phyloP scores from a whole-genome alignment of 2,113 vertebrate species.

The Hypomesus transpacificus region DNA sequence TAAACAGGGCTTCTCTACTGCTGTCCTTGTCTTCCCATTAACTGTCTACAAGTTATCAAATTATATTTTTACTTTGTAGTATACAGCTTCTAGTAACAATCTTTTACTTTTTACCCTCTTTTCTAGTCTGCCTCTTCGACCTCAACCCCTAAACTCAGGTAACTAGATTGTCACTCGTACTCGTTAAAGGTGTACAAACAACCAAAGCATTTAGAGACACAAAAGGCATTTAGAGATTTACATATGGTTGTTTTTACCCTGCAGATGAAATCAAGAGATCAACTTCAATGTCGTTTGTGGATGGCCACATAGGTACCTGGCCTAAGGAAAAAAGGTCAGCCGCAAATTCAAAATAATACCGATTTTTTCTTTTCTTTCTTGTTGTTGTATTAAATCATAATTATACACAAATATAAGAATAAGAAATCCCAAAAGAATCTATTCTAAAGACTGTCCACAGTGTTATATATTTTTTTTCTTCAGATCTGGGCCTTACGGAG shows the following conservation, averaged over 20 bases:
- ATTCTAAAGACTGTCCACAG: neutral
- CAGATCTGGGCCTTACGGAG: slow-evolving; percentile 90
- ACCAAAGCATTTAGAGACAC: neutral
- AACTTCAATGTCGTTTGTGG: slow-evolving; percentile 95
- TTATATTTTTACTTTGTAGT: no score
- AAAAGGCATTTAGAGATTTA: neutral
- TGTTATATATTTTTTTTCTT: no score
- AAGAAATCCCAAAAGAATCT: neutral
- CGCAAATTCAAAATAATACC: neutral
- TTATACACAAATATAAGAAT: no score
- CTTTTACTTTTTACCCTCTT: slow-evolving; percentile 7
- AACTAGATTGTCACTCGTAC: neutral
- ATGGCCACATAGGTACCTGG: slow-evolving; percentile 94
- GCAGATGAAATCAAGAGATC: slow-evolving; percentile 91
- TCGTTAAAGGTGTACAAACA: no score
- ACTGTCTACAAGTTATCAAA: no score
- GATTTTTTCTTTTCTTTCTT: no score
- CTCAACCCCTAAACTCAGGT: slow-evolving; percentile 70
- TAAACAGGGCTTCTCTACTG: no score
- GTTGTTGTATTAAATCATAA: no score
- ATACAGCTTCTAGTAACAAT: no score
- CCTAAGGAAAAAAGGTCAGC: slow-evolving; percentile 92
- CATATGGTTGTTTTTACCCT: slow-evolving; percentile 18
- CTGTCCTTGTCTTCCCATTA: neutral
- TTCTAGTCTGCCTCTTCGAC: slow-evolving; percentile 69